Evolutionary conservation across 2,113 vertebrate species (phyloP).

Genomic region (Phrynosoma platyrhinos): DNA sequence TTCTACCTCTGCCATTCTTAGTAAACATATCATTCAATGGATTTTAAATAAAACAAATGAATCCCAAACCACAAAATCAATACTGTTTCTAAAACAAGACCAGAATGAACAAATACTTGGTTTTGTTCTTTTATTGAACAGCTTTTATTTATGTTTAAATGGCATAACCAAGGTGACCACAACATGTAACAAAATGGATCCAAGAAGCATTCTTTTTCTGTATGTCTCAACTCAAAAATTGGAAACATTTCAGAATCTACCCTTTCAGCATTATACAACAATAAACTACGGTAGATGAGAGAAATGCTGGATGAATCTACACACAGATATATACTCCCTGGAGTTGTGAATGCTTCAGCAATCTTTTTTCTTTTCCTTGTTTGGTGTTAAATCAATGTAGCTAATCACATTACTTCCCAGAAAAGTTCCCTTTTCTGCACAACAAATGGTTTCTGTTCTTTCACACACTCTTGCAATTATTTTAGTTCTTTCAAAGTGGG

Average conservation of each 20-base stretch:
- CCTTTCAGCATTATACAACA: neutral
- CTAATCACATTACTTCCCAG: too few species aligned
- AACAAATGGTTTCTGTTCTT: too few species aligned
- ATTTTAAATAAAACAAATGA: neutral
- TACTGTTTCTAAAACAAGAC: constrained; percentile 23
- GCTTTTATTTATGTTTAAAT: neutral
- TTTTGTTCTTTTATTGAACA: constrained; percentile 15
- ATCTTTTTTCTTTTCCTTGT: too few species aligned
- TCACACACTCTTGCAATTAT: too few species aligned
- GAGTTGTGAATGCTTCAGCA: too few species aligned
- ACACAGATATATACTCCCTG: too few species aligned
- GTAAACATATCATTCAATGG: neutral
- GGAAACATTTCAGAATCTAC: neutral
- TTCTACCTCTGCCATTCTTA: neutral
- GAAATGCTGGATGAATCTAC: neutral
- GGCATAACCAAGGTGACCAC: neutral
- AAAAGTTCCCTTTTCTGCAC: too few species aligned
- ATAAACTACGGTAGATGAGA: neutral
- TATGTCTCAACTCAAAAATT: neutral
- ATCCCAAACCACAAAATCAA: neutral
- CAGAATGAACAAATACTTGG: neutral
- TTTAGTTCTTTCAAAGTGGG: too few species aligned
- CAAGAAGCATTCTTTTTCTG: neutral
- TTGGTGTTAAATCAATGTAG: too few species aligned
- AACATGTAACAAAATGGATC: neutral